phyloP scores from a whole-genome alignment of 2,797 vertebrate species.

The Gymnothorax javanicus region DNA sequence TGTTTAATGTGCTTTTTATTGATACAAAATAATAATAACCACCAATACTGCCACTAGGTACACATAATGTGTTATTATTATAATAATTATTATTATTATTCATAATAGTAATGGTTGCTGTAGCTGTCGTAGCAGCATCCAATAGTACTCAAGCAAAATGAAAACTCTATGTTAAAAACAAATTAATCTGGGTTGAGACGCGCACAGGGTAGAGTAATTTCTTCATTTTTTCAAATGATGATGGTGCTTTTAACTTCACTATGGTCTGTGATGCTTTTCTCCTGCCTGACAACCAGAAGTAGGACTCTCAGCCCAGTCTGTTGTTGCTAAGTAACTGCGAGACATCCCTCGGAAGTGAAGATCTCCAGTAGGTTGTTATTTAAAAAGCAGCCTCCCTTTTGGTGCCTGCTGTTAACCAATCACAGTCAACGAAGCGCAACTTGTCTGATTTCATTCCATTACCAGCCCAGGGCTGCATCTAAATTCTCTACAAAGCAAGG shows the following conservation, averaged over 20 bases:
- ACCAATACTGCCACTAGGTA: neutral
- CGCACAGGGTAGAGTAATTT: neutral
- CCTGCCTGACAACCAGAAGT: conserved; percentile 22
- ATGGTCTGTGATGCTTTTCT: neutral
- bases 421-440: neutral
- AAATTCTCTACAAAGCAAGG: too few species aligned
- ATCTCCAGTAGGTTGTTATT: neutral
- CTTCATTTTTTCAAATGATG: neutral
- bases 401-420: neutral
- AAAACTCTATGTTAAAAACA: neutral
- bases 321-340: conserved; percentile 28
- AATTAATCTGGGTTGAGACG: neutral
- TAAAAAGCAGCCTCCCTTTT: neutral
- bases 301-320: conserved; percentile 9
- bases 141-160: neutral
- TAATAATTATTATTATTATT: neutral
- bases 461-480: neutral
- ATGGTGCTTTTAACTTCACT: neutral
- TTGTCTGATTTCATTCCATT: conserved; percentile 17
- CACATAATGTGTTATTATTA: neutral
- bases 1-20: neutral
- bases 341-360: conserved; percentile 17
- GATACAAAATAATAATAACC: neutral
- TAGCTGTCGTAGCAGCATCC: neutral
- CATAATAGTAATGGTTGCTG: neutral